A percentile compares a stretch with the other conserved stretches of the same genome.
phyloP scores from a whole-genome alignment of 2,797 vertebrate species.

The Orientallactaga sibirica region DNA sequence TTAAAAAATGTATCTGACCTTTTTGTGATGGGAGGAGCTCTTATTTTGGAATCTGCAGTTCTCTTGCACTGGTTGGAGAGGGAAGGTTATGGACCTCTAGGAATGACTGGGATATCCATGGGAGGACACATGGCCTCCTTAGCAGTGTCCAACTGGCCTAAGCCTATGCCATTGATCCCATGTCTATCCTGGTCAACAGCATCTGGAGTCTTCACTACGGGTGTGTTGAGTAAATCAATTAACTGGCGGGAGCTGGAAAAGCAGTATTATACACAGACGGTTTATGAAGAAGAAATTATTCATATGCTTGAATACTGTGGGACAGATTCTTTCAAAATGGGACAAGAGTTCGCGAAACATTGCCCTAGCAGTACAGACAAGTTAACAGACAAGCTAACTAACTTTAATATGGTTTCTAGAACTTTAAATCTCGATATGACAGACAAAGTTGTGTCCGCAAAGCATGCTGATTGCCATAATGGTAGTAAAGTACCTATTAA shows the following conservation, averaged over 20 bases:
- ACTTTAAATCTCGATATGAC: conserved; percentile 87
- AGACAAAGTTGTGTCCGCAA: conserved; percentile 75
- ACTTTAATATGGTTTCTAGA: conserved; percentile 87
- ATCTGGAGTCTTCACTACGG: conserved; percentile 98
- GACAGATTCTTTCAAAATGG: conserved; percentile 97
- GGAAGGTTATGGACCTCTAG: conserved; percentile 97
- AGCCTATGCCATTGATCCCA: conserved; percentile 96
- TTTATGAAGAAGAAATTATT: conserved; percentile 97
- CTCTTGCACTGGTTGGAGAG: conserved; percentile 97
- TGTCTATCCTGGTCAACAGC: conserved; percentile 99
- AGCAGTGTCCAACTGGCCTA: conserved; percentile 98
- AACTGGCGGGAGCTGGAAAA: conserved; percentile 98
- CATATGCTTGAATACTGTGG: conserved; percentile 97
- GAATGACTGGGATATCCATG: conserved; percentile 99
- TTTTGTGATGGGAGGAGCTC: conserved; percentile 98
- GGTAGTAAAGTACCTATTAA: conserved; percentile 78
- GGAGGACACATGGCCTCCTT: conserved; percentile 99
- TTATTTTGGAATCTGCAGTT: conserved; percentile 96
- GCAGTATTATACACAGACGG: conserved; percentile 95
- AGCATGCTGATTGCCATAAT: conserved; percentile 79
- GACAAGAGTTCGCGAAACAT: conserved; percentile 91
- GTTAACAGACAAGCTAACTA: conserved; percentile 87
- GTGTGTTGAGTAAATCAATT: conserved; percentile 96
- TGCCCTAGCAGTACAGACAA: conserved; percentile 87
- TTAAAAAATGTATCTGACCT: conserved; percentile 98